These are phyloP conservation scores for Odontesthes bonariensis DNA, from an alignment of 2,113 vertebrate species.

Conservation along the genomic window DNA sequence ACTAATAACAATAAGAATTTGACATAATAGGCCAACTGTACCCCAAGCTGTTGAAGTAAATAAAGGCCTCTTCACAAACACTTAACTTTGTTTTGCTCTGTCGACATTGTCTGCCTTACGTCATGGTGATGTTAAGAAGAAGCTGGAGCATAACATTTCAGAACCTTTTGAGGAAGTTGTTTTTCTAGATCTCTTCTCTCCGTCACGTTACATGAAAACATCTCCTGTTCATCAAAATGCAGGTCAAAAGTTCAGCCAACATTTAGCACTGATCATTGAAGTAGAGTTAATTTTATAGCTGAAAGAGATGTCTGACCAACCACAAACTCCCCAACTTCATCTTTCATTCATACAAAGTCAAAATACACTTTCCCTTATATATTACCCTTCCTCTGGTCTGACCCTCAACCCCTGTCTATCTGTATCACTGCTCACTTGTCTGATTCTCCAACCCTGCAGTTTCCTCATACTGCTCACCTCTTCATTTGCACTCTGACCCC, in stretches of 20 bases:
- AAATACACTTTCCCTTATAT: constrained; percentile 7
- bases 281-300: constrained; percentile 5
- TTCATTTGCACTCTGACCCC: constrained; percentile 58
- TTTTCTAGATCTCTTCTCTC: constrained; percentile 38
- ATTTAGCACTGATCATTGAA: background rate
- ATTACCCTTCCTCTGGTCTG: constrained; percentile 23
- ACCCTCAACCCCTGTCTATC: constrained; percentile 30
- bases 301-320: constrained; percentile 24
- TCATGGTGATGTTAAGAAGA: constrained; percentile 27
- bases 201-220: constrained; percentile 32
- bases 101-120: constrained; percentile 47
- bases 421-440: constrained; percentile 54
- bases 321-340: constrained; percentile 40
- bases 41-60: too few relatives aligned
- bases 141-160: constrained; percentile 32
- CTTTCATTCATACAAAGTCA: constrained; percentile 53
- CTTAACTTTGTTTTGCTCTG: constrained; percentile 8
- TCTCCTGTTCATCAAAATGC: constrained; percentile 31
- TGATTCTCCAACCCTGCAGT: constrained; percentile 43
- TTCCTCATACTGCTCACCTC: constrained; percentile 54
- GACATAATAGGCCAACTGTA: too few relatives aligned
- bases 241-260: constrained; percentile 18
- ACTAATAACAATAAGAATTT: too few relatives aligned
- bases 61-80: constrained; percentile 20
- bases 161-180: constrained; percentile 22